Conservation (phyloP, 2,888 invertebrate genomes). For the Scaptomyza parva region DNA sequence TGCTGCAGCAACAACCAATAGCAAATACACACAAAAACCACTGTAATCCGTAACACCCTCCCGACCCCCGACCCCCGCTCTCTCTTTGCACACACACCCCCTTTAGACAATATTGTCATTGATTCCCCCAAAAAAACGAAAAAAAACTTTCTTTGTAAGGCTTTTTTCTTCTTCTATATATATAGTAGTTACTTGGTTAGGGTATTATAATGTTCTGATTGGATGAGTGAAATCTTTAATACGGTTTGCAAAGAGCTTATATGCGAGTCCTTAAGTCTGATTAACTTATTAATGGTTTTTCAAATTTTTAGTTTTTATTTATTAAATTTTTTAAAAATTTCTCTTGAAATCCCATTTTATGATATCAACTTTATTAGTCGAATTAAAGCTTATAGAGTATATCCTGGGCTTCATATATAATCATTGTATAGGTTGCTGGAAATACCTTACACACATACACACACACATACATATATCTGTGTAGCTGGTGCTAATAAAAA, state of each 20-base stretch:
- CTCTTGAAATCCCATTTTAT: too few species aligned
- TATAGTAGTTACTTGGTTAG: background rate
- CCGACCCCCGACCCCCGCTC: background rate
- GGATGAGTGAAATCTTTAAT: background rate
- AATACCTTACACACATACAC: slow-evolving; percentile 2
- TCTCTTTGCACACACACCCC: background rate
- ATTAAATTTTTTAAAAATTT: background rate
- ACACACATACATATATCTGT: background rate
- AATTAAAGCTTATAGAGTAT: background rate
- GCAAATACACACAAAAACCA: slow-evolving; percentile 21
- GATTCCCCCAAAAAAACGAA: slow-evolving; percentile 44
- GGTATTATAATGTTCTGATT: background rate
- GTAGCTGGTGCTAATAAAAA: slow-evolving; percentile 43
- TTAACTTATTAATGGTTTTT: background rate
- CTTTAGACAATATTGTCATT: slow-evolving; percentile 56
- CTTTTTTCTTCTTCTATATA: slow-evolving; percentile 12
- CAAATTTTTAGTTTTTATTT: background rate
- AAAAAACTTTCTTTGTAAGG: slow-evolving; percentile 35
- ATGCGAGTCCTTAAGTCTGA: too few species aligned
- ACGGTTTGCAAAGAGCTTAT: background rate
- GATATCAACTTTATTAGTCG: background rate
- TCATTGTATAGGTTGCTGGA: slow-evolving; percentile 3
- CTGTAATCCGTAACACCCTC: background rate
- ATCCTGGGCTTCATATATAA: background rate
- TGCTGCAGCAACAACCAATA: slow-evolving; percentile 40